These are phyloP conservation scores for Ochotona princeps DNA, from an alignment of 2,113 vertebrate genomes.

Conservation along the genomic window DNA sequence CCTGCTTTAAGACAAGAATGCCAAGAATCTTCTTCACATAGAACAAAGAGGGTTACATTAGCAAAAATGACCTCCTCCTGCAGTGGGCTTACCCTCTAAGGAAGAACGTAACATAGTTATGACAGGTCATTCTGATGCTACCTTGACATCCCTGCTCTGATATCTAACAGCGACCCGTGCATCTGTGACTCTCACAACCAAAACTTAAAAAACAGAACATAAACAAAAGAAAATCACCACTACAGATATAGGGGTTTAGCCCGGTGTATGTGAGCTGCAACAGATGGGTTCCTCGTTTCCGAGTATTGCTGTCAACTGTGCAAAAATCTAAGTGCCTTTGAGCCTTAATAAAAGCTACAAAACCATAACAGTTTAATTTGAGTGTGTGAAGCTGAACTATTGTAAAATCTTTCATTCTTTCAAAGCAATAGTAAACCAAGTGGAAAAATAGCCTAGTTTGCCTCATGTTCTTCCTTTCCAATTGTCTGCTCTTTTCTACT, in stretches of 20 bases:
- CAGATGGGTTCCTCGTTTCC: background rate
- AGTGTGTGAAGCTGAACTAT: slow-evolving; percentile 43
- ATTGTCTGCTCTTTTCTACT: background rate
- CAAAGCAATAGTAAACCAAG: slow-evolving; percentile 57
- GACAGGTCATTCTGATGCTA: background rate
- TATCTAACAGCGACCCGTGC: background rate
- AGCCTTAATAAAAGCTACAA: slow-evolving; percentile 3
- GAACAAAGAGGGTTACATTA: background rate
- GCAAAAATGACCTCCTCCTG: background rate
- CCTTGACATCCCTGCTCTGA: background rate
- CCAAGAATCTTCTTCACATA: background rate
- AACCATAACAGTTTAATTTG: slow-evolving; percentile 55
- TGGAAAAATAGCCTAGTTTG: slow-evolving; percentile 27
- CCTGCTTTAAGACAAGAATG: background rate
- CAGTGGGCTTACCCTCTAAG: background rate
- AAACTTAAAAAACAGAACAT: background rate
- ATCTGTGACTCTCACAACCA: background rate
- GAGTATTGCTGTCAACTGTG: background rate
- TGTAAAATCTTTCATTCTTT: slow-evolving; percentile 43
- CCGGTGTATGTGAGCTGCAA: background rate
- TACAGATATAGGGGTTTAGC: background rate
- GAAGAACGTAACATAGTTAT: background rate
- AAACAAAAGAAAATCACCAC: background rate
- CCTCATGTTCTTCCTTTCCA: background rate
- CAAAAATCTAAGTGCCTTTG: slow-evolving; percentile 64